Evolutionary conservation across 2,888 invertebrate genomes (phyloP).

Genomic region (Rhagonycha fulva): DNA sequence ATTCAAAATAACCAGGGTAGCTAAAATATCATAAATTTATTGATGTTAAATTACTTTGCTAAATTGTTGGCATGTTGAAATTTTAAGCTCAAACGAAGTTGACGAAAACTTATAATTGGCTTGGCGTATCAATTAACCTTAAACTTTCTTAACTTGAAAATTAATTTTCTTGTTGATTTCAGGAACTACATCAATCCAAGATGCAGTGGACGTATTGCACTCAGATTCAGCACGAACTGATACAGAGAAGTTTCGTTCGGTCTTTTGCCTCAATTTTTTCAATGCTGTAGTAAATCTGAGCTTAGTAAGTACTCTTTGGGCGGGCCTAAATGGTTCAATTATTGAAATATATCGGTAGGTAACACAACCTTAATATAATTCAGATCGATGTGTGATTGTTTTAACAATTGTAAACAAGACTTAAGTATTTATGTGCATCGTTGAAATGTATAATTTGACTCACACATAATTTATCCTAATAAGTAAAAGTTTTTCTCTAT

Average conservation of each 20-base stretch:
- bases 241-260: not conserved
- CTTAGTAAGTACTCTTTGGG: not conserved
- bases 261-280: not conserved
- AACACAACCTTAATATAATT: constrained; percentile 25
- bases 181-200: not conserved
- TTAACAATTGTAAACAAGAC: not conserved
- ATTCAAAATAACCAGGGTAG: not conserved
- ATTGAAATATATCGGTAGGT: constrained; percentile 10
- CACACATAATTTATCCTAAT: not conserved
- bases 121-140: not conserved
- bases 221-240: not conserved
- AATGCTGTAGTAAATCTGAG: not conserved
- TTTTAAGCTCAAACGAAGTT: not conserved
- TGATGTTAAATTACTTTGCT: not conserved
- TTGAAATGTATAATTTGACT: not conserved
- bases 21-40: not conserved
- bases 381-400: constrained; percentile 19
- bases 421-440: not conserved
- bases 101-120: not conserved
- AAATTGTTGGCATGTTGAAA: not conserved
- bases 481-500: not conserved
- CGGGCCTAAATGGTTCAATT: not conserved
- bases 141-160: not conserved
- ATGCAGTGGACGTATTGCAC: not conserved
- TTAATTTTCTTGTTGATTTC: not conserved